phyloP scores from a whole-genome alignment of 2,797 vertebrate genomes.

The Pangasius larnaudii region DNA sequence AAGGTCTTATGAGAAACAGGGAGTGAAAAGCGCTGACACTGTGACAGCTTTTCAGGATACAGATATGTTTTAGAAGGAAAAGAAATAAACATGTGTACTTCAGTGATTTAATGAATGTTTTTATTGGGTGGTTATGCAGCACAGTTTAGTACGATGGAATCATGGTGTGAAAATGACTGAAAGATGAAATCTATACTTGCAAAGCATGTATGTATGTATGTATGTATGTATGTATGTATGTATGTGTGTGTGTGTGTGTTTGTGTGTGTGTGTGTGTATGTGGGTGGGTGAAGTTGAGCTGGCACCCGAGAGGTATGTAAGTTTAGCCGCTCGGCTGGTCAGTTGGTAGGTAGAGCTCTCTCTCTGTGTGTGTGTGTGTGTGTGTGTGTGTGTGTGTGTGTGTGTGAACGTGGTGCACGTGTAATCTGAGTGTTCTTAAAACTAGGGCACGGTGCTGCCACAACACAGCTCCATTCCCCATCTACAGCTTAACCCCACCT shows the following conservation, averaged over 20 bases:
- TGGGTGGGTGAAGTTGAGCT: conserved; percentile 21
- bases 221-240: not conserved
- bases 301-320: conserved; percentile 20
- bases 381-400: conserved; percentile 2
- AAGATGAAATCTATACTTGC: conserved; percentile 8
- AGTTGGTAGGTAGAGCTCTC: not conserved
- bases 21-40: not conserved
- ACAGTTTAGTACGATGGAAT: not conserved
- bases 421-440: conserved; percentile 38
- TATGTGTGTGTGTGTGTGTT: not conserved
- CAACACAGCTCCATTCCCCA: conserved; percentile 25
- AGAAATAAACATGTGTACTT: not conserved
- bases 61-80: not conserved
- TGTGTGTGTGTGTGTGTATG: conserved; percentile 1
- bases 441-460: conserved; percentile 28
- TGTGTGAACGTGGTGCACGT: conserved; percentile 23
- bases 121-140: not conserved
- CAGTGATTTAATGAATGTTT: not conserved
- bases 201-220: not conserved
- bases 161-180: not conserved
- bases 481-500: conserved; percentile 7
- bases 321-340: conserved; percentile 26
- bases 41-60: not conserved
- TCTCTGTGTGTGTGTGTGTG: conserved; percentile 8
- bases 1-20: not conserved